Percentiles rank a stretch among this genome's conserved stretches.
Conservation (phyloP, 2,888 invertebrate species). For the Dascillus cervinus region DNA sequence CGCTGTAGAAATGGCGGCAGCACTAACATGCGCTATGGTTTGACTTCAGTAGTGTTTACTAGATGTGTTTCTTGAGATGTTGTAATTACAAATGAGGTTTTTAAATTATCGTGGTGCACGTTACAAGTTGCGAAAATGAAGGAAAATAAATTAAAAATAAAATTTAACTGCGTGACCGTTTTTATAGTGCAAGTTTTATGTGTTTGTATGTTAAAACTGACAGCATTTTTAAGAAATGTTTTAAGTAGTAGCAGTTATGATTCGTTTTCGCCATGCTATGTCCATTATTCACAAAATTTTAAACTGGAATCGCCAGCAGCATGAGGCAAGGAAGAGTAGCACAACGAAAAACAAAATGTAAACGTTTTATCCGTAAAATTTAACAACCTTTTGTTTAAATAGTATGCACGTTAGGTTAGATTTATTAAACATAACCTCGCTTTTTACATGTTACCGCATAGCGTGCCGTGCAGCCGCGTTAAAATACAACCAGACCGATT, state of each 20-base stretch:
- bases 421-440: constrained; percentile 30
- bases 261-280: too few relatives aligned
- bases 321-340: constrained; percentile 51
- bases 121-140: constrained; percentile 19
- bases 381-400: constrained; percentile 16
- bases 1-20: constrained; percentile 35
- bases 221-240: too few relatives aligned
- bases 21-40: constrained; percentile 42
- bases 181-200: too few relatives aligned
- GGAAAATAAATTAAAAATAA: constrained; percentile 25
- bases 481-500: too few relatives aligned
- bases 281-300: constrained; percentile 36
- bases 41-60: constrained; percentile 47
- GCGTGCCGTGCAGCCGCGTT: constrained; percentile 1
- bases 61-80: constrained; percentile 43
- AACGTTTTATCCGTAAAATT: constrained; percentile 26
- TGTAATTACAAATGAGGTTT: constrained; percentile 26
- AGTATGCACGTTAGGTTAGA: constrained; percentile 28
- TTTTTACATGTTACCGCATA: constrained; percentile 16
- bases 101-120: constrained; percentile 17
- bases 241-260: too few relatives aligned
- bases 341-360: constrained; percentile 50
- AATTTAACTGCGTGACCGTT: constrained; percentile 25
- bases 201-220: too few relatives aligned
- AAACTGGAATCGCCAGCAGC: constrained; percentile 36